Evolutionary conservation across 1,140 invertebrate species (phyloP), one percentile per base, ranked within the genome.

Genomic region (Leptopilina boulardi): DNA sequence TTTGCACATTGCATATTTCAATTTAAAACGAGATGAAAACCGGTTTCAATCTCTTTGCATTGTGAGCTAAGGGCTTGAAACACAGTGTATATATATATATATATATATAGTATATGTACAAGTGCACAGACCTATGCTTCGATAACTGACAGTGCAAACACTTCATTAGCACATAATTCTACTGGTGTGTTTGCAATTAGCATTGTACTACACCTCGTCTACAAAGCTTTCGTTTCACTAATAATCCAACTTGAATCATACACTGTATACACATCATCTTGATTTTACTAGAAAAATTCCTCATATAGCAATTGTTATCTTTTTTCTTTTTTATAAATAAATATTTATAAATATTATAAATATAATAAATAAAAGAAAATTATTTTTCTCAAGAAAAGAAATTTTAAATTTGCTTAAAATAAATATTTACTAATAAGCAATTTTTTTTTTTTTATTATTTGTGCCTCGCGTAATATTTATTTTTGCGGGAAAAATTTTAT

Each of bases 141-240:
- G 59, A 66, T 66, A 66, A 66, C 26, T 66, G 59, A 66, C 59
- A 66, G 59, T 30, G 59, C 59, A 66, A 66, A 66, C 59, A 66
- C 59, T 66, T 66, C 59, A 66, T 66, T 66, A 66, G 59, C 59
- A 66, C 59, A 66, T 66, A 66, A 66, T 66, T 66, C 59, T 13
- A 66, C 59, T 30, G 59, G 26, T 30, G 59, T 66, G 59, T 66
- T 66, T 66, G 59, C 59, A 66, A 66, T 66, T 66, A 66, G 59
- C 59, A 66, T 66, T 66, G 59, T 66, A 66, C 59, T 66, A 66
- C 59, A 66, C 23, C 59, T 66, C 59, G 59, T 34, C 26, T 66
- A 66, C 59, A 66, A 66, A 66, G 23, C 59, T 66, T 51, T 66
- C 59, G 11, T 66, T 66, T 30, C 26, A 66, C 26, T 66, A 66